Evolutionary conservation across 2,888 invertebrate genomes (phyloP), one percentile per base, ranked within the genome.

Genomic region (Drosophila prostipennis): DNA sequence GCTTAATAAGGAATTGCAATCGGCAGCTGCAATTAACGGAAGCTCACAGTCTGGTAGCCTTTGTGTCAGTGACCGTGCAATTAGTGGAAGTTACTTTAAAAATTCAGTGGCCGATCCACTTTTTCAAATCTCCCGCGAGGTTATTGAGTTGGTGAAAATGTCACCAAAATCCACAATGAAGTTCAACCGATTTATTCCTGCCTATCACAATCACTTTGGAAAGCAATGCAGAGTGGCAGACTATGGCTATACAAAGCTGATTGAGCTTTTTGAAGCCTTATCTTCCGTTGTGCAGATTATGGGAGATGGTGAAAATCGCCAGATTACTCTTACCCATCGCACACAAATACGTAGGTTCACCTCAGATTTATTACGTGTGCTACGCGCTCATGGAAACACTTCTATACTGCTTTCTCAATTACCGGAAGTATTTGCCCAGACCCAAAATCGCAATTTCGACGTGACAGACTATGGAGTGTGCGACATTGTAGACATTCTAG

Each of bases 151-250:
- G 64, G 93, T 98, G 67, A 96, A 96, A 86, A 96, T 95, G 53
- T 95, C 95, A 23, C 96, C 97, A 0, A 94, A 95, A 75, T 96
- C 97, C 87, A 95, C 96, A 61, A 94, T 99, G 92, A 94, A 96
- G 4, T 95, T 96, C 90, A 95, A 93, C 91, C 96, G 97, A 87
- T 96, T 98, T 77, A 98, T 98, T 84, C 98, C 98, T 2, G 96
- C 97, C 1, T 99, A 98, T 92, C 98, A 99, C 91, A 98, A 98
- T 92, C 98, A 98, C 92, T 99, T 98, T 91, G 98, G 98, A 0
- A 94, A 97, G 36, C 98, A 99, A 91, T 98, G 98, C 91, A 95
- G 98, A 56, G 98, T 99, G 1, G 97, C 98, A 7, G 98, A 98
- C 93, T 99, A 98, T 90, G 99, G 99, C n/a, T 98, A 96, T 89